Percentiles rank a stretch among this genome's conserved stretches.
phyloP scores from a whole-genome alignment of 1,140 invertebrate genomes.

The Drosophila sproati region DNA sequence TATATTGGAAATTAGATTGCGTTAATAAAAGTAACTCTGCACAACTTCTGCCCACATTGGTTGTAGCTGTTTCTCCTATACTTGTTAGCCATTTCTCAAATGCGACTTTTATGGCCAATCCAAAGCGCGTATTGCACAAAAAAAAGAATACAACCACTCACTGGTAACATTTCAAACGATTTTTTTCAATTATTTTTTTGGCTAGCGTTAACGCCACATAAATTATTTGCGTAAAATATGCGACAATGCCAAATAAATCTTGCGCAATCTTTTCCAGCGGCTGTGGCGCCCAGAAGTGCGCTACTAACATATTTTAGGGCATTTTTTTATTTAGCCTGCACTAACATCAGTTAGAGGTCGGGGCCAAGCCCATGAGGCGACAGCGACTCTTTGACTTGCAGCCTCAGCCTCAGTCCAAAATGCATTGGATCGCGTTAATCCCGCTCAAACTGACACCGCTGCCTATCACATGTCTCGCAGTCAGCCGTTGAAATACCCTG shows the following conservation, averaged over 20 bases:
- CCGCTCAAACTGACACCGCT: slow-evolving; percentile 44
- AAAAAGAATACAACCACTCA: not conserved
- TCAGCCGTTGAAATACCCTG: slow-evolving; percentile 7
- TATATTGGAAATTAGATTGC: slow-evolving; percentile 62
- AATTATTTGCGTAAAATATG: slow-evolving; percentile 84
- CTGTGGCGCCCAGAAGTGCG: slow-evolving; percentile 41
- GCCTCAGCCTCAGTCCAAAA: not conserved
- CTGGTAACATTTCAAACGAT: slow-evolving; percentile 18
- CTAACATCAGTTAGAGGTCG: not conserved
- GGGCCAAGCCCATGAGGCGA: slow-evolving; percentile 1
- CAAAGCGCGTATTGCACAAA: slow-evolving; percentile 26
- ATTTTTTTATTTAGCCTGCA: slow-evolving; percentile 38
- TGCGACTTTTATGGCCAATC: slow-evolving; percentile 76
- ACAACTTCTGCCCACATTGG: slow-evolving; percentile 7
- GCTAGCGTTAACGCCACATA: slow-evolving; percentile 62
- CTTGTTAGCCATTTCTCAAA: slow-evolving; percentile 62
- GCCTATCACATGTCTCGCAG: slow-evolving; percentile 44
- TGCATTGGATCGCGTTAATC: slow-evolving; percentile 30
- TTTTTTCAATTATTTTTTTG: slow-evolving; percentile 77
- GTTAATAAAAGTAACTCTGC: slow-evolving; percentile 63
- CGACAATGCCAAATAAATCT: slow-evolving; percentile 77
- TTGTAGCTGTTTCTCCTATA: not conserved
- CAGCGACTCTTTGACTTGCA: slow-evolving; percentile 27
- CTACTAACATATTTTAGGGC: slow-evolving; percentile 32
- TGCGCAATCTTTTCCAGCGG: slow-evolving; percentile 67